Conservation (phyloP, 2,888 invertebrate species). For the Stenoptilia bipunctidactyla region DNA sequence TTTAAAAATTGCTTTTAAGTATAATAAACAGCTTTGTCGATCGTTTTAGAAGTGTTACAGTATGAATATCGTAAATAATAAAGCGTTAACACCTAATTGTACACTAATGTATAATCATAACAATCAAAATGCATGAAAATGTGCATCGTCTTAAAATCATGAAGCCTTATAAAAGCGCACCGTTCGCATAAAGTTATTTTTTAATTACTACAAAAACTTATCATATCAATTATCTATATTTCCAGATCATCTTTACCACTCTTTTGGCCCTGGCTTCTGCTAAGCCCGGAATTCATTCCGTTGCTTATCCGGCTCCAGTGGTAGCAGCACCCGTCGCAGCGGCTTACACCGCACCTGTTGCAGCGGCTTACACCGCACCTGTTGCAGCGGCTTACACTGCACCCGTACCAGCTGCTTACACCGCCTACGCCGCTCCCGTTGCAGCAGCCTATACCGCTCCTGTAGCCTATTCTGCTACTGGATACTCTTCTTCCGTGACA, state of each 20-base stretch:
- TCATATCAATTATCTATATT: too few species aligned
- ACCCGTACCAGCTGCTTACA: slow-evolving; percentile 23
- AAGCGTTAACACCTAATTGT: too few species aligned
- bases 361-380: slow-evolving; percentile 5
- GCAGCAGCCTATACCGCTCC: slow-evolving; percentile 46
- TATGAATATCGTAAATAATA: too few species aligned
- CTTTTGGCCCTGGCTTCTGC: slow-evolving; percentile 46
- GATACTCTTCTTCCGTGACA: slow-evolving; percentile 28
- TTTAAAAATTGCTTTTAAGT: too few species aligned
- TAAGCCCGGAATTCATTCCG: slow-evolving; percentile 50
- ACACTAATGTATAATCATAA: too few species aligned
- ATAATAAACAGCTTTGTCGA: too few species aligned
- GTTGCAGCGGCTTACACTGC: slow-evolving; percentile 5
- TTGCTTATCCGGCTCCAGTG: slow-evolving; percentile 11
- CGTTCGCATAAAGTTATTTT: too few species aligned
- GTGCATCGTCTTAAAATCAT: too few species aligned
- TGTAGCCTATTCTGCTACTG: slow-evolving; percentile 28
- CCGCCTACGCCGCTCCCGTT: slow-evolving; percentile 36
- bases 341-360: slow-evolving; percentile 9
- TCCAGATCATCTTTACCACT: slow-evolving; percentile 44
- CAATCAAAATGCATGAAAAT: too few species aligned
- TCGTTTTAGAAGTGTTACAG: too few species aligned
- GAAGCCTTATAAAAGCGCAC: too few species aligned
- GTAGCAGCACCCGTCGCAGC: slow-evolving; percentile 9
- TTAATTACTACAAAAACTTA: too few species aligned